A percentile compares a stretch with the other conserved stretches of the same genome.
Evolutionary conservation across 2,113 vertebrate genomes (phyloP).

Genomic region (Physeter macrocephalus): DNA sequence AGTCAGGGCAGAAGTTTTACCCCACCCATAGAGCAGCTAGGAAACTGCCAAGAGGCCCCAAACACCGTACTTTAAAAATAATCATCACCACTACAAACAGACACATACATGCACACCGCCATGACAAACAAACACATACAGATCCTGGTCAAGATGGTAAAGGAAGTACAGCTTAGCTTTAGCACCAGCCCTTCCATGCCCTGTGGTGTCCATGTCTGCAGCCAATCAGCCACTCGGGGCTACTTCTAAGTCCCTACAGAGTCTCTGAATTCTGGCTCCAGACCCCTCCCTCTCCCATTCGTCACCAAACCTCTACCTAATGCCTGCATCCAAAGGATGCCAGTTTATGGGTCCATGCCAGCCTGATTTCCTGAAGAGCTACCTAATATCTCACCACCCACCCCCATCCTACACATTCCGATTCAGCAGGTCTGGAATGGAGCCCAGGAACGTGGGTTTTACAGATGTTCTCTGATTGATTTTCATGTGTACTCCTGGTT

Average conservation of each 20-base stretch:
- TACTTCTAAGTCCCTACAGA: not conserved
- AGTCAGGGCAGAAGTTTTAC: not conserved
- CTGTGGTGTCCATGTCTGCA: not conserved
- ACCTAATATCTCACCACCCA: not conserved
- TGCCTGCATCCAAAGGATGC: not conserved
- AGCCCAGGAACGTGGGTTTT: not conserved
- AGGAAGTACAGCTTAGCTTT: not conserved
- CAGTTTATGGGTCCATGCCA: no score
- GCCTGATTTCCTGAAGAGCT: not conserved
- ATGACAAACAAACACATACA: not conserved
- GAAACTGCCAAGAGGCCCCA: not conserved
- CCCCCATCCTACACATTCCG: not conserved
- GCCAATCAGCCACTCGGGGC: accelerated
- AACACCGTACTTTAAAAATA: not conserved
- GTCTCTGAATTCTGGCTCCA: not conserved
- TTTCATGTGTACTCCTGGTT: not conserved
- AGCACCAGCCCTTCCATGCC: not conserved
- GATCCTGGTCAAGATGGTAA: not conserved
- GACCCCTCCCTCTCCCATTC: not conserved
- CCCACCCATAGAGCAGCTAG: not conserved
- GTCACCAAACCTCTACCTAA: not conserved
- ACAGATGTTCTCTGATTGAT: not conserved
- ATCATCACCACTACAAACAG: not conserved
- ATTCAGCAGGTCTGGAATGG: not conserved
- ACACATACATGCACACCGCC: not conserved